phyloP scores from a whole-genome alignment of 2,113 vertebrate species.

The Thalassarche chlororhynchos region DNA sequence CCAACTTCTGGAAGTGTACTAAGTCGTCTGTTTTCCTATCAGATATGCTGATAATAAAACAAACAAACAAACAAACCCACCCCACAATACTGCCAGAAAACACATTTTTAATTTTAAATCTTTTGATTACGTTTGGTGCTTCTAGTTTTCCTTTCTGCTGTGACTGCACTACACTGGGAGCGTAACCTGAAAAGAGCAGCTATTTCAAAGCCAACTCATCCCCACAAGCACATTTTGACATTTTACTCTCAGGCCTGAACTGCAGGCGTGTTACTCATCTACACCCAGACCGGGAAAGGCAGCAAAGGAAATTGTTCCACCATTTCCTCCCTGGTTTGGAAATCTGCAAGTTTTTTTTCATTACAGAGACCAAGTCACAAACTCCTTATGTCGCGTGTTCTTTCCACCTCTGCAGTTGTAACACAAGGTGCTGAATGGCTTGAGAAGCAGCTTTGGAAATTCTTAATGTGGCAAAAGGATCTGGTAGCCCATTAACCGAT shows the following conservation, averaged over 20 bases:
- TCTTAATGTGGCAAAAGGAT: background rate
- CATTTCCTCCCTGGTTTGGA: background rate
- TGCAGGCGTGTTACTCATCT: background rate
- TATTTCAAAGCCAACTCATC: background rate
- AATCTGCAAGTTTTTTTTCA: background rate
- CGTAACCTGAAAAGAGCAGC: background rate
- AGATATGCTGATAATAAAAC: background rate
- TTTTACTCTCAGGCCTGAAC: background rate
- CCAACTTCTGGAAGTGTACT: background rate
- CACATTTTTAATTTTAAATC: background rate
- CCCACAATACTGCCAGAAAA: background rate
- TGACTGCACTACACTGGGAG: background rate
- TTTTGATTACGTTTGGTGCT: background rate
- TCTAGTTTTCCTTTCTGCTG: background rate
- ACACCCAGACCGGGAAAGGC: background rate
- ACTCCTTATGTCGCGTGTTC: background rate
- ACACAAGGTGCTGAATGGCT: background rate
- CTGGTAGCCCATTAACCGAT: background rate
- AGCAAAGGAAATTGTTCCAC: background rate
- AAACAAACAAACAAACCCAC: background rate
- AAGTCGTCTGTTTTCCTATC: background rate
- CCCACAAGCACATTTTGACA: background rate
- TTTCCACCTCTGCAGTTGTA: background rate
- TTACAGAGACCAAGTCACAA: background rate
- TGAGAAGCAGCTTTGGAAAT: conserved; percentile 6